Conservation (phyloP, 2,113 vertebrate genomes). For the Pyrgilauda ruficollis region DNA sequence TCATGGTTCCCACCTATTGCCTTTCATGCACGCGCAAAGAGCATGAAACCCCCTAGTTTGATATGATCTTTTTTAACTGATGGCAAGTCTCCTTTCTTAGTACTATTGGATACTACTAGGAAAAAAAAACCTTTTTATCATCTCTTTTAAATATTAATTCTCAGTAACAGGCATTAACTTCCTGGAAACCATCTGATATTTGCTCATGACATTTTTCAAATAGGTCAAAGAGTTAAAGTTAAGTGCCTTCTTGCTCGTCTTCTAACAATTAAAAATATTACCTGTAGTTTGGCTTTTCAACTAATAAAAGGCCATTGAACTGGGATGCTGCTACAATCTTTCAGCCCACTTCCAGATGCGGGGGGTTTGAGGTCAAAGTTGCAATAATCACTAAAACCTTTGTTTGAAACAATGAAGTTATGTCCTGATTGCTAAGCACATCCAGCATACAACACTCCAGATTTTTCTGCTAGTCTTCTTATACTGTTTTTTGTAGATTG, state of each 20-base stretch:
- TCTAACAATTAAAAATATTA: background rate
- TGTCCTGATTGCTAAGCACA: background rate
- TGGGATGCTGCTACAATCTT: background rate
- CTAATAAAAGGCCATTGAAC: background rate
- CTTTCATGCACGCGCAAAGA: background rate
- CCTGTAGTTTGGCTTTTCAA: background rate
- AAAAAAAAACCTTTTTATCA: background rate
- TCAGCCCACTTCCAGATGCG: background rate
- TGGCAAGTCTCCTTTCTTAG: background rate
- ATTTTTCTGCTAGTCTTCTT: background rate
- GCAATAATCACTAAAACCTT: background rate
- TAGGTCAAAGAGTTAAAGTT: background rate
- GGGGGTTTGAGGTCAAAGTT: background rate
- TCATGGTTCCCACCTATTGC: background rate
- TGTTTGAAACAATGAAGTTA: background rate
- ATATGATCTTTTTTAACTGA: background rate
- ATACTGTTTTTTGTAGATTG: background rate
- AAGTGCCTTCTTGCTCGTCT: background rate
- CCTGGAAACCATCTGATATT: background rate
- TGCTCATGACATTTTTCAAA: background rate
- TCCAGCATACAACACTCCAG: background rate
- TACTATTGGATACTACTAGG: background rate
- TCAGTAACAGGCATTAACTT: background rate
- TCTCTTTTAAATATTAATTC: background rate
- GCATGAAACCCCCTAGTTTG: accelerated